A percentile compares a stretch with the other conserved stretches of the same genome.
These are phyloP conservation scores for Platorchestia sp. DNA, from an alignment of 1,140 invertebrate genomes.

Conservation along the genomic window DNA sequence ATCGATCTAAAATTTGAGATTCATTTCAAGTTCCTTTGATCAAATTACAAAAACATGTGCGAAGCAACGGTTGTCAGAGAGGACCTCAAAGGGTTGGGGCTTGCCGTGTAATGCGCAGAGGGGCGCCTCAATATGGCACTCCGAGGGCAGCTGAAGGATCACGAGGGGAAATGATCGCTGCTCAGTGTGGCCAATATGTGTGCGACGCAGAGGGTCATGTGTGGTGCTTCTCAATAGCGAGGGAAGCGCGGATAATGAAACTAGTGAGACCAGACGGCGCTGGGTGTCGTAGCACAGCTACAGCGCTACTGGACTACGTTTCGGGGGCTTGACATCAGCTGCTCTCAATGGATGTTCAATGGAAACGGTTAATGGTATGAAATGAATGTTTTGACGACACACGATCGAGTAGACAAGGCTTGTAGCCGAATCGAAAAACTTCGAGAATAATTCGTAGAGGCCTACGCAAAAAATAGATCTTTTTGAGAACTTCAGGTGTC, in stretches of 20 bases:
- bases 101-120: not conserved
- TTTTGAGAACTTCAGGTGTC: no score
- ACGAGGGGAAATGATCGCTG: slow-evolving; percentile 25
- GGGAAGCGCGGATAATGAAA: slow-evolving; percentile 17
- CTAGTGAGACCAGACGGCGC: not conserved
- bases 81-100: slow-evolving; percentile 14
- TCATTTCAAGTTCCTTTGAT: not conserved
- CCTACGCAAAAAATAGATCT: no score
- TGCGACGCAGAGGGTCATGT: slow-evolving; percentile 11
- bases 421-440: not conserved
- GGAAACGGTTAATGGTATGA: no score
- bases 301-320: not conserved
- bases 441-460: not conserved
- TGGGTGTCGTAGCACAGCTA: not conserved
- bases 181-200: slow-evolving; percentile 36
- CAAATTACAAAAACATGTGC: not conserved
- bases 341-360: no score
- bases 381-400: not conserved
- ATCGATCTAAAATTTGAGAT: not conserved
- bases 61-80: not conserved
- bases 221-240: not conserved
- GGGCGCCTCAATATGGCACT: slow-evolving; percentile 23
- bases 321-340: no score
- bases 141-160: not conserved
- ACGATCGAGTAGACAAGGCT: not conserved